phyloP scores from a whole-genome alignment of 2,888 invertebrate species.

The Himalopsyche japonica region DNA sequence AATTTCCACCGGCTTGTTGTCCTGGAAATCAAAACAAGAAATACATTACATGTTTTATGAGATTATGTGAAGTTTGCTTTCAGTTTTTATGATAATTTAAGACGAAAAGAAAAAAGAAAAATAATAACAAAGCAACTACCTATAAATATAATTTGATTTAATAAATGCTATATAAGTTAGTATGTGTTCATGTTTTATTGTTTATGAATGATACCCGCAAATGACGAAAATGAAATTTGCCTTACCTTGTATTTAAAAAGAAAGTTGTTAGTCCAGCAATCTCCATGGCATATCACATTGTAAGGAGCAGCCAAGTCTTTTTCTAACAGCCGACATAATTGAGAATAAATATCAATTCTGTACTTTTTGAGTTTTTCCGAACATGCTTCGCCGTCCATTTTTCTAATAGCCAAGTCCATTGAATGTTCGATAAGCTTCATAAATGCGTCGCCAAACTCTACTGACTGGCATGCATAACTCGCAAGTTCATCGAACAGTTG shows the following conservation, averaged over 20 bases:
- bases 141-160: no score
- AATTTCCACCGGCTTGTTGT: background rate
- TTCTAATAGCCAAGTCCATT: background rate
- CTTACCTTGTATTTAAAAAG: conserved; percentile 34
- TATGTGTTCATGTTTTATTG: no score
- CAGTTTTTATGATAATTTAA: background rate
- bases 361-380: conserved; percentile 2
- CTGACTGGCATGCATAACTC: background rate
- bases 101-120: no score
- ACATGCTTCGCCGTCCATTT: conserved; percentile 2
- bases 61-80: no score
- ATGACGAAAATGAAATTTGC: background rate
- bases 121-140: no score
- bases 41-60: background rate
- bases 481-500: background rate
- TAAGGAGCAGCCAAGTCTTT: background rate
- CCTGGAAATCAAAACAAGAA: background rate
- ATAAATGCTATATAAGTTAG: no score
- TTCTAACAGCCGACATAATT: background rate
- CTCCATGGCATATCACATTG: conserved; percentile 31
- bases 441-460: conserved; percentile 3
- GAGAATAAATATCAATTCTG: background rate
- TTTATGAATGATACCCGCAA: no score
- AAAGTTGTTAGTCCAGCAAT: conserved; percentile 35
- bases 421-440: background rate